Conservation (phyloP, 2,888 invertebrate species). For the Microctonus brassicae region DNA sequence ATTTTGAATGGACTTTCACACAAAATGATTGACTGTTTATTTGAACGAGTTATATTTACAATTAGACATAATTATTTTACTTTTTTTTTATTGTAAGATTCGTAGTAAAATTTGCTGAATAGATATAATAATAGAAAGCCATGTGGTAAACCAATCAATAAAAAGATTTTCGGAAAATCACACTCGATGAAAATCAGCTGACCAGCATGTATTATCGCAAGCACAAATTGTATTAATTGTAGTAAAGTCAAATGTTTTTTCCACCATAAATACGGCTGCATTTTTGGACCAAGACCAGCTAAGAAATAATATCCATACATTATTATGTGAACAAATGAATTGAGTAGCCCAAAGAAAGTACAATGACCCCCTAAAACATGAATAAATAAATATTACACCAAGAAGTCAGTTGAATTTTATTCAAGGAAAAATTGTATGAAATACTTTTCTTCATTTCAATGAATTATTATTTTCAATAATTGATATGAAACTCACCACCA, state of each 20-base stretch:
- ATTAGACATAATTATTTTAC: no score
- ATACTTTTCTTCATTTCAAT: no score
- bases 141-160: slow-evolving; percentile 93
- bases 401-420: neutral
- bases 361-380: slow-evolving; percentile 84
- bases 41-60: no score
- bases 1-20: no score
- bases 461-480: no score
- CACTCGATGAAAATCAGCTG: slow-evolving; percentile 90
- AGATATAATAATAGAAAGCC: slow-evolving; percentile 91
- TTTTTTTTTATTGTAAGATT: slow-evolving; percentile 75
- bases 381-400: slow-evolving; percentile 2
- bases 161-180: slow-evolving; percentile 89
- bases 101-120: slow-evolving; percentile 92
- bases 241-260: slow-evolving; percentile 92
- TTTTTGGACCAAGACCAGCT: slow-evolving; percentile 88
- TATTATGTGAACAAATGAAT: slow-evolving; percentile 94
- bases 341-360: slow-evolving; percentile 92
- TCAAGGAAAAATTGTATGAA: no score
- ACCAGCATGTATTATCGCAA: slow-evolving; percentile 89
- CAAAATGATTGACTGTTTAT: no score
- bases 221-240: slow-evolving; percentile 93
- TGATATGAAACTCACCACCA: slow-evolving; percentile 76
- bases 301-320: slow-evolving; percentile 95
- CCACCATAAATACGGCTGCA: slow-evolving; percentile 95